Percentiles rank a stretch among this genome's conserved stretches.
Evolutionary conservation across 2,797 vertebrate species (phyloP).

Genomic region (Thamnophis elegans): DNA sequence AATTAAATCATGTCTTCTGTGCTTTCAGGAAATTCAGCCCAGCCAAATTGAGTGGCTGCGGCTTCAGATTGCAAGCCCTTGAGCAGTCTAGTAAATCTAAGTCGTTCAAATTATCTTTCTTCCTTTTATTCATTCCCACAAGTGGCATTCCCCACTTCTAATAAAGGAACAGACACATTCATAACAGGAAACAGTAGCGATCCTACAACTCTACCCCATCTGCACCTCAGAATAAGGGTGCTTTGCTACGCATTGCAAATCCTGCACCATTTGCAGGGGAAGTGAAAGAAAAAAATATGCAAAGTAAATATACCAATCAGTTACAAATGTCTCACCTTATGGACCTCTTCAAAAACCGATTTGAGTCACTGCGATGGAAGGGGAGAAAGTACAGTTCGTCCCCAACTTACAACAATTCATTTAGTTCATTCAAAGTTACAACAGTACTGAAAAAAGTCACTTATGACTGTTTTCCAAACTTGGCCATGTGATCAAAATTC

Average conservation of each 20-base stretch:
- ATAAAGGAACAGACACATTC: neutral
- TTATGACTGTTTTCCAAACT: neutral
- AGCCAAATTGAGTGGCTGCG: neutral
- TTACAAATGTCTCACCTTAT: neutral
- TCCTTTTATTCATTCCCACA: neutral
- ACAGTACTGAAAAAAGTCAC: neutral
- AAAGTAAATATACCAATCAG: neutral
- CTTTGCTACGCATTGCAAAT: neutral
- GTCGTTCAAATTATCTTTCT: neutral
- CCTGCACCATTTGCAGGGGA: neutral
- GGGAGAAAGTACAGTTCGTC: neutral
- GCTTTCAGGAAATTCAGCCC: neutral
- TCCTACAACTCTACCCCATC: neutral
- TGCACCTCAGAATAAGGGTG: neutral
- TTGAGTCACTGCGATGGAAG: neutral
- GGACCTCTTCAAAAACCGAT: neutral
- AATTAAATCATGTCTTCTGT: neutral
- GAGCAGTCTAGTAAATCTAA: neutral
- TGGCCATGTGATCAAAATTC: neutral
- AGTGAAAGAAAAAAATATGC: neutral
- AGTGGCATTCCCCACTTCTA: neutral
- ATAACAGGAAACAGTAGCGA: neutral
- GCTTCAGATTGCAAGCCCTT: neutral
- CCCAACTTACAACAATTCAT: neutral
- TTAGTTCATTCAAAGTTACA: neutral